Evolutionary conservation across 2,113 vertebrate genomes (phyloP).

Genomic region (Dipodomys stephensi): DNA sequence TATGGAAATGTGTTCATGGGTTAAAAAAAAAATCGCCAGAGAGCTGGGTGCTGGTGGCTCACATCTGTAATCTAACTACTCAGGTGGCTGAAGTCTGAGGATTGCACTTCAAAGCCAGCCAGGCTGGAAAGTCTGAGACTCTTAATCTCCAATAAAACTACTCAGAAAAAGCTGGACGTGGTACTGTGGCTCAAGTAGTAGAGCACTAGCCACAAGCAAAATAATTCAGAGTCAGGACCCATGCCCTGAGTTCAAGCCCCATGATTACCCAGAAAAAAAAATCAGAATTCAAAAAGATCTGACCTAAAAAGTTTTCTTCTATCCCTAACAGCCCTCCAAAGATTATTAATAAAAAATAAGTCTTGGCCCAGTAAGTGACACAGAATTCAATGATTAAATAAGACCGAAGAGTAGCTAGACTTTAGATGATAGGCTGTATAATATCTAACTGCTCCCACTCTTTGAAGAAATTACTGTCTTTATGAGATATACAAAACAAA

Average conservation of each 20-base stretch:
- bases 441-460: background rate
- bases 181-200: too few species aligned
- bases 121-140: too few species aligned
- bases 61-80: too few species aligned
- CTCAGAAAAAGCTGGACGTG: too few species aligned
- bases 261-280: background rate
- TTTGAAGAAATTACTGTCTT: background rate
- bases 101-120: too few species aligned
- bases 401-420: background rate
- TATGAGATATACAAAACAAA: too few species aligned
- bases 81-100: too few species aligned
- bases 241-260: too few species aligned
- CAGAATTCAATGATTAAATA: background rate
- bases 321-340: background rate
- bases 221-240: too few species aligned
- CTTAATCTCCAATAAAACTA: too few species aligned
- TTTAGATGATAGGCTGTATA: background rate
- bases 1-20: background rate
- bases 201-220: too few species aligned
- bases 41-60: too few species aligned
- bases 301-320: conserved; percentile 1
- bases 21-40: background rate
- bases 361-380: background rate
- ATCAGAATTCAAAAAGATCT: background rate
- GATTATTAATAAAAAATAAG: background rate